Base-by-base conservation (phyloP, 1,140 invertebrate species). In the Caenorhabditis latens region DNA sequence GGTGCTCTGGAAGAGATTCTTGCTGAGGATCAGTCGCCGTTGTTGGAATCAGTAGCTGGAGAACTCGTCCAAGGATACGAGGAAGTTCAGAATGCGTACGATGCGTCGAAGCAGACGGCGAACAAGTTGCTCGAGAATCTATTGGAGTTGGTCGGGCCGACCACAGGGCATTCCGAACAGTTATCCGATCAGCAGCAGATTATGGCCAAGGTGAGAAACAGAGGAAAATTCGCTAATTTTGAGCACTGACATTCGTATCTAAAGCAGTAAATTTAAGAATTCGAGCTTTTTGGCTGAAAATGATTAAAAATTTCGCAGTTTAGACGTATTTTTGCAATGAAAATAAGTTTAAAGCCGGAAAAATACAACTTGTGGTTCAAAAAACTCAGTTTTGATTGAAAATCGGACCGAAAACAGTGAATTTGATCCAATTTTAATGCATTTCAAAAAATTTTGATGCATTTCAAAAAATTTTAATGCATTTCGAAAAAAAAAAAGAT, bases 71-170 rank as follows among this genome's bases (percentile, higher is more conserved):
- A 95, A 11, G 94, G 97, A 84, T 86, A 86, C 93, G 95, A 95
- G 58, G 95, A 96, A 2, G 94, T 99, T 46, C 95, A 96, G 85
- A 95, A 96, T 90, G 97, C 97, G 0, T 97, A 97, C 92, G 95
- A 96, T 84, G 96, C 97, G 19, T 97, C 99, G 0, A 96, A 96
- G 91, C 95, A 95, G 63, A 96, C 96, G 14, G 97, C 98, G 21
- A 95, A 96, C 90, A 97, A 98, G 93, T 96, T 99, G 48, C 97
- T 99, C 92, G 96, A 97, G 90, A 96, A 98, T 90, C 96, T 96
- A 8, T 93, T 99, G 16, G 94, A 95, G 21, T 43, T 82, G 13
- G 75, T 88, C 1, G 89, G 89, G 21, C 84, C 88, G 6, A 55
- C 67, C 8, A 63, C 96, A 96, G 87, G 97, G 98, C 83, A 88